These are phyloP conservation scores for Porites rus DNA, from an alignment of 92 coral and sea anemone genomes.

Conservation along the genomic window DNA sequence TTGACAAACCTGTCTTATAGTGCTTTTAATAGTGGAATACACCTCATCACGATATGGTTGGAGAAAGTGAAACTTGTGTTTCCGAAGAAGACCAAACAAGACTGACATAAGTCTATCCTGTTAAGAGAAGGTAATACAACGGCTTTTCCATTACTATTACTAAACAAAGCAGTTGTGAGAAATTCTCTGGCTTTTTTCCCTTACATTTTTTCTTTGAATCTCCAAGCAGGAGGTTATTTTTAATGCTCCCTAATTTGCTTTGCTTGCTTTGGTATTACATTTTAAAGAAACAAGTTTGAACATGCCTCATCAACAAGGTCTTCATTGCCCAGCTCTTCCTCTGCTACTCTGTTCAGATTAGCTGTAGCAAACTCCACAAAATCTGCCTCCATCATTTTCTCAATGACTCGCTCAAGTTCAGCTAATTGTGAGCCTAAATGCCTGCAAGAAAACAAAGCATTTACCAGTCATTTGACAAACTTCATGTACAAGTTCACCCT, in stretches of 20 bases:
- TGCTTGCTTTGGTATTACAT: no score
- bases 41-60: conserved; percentile 96
- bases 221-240: no score
- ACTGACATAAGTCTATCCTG: conserved; percentile 97
- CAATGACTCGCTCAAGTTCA: conserved; percentile 96
- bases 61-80: conserved; percentile 95
- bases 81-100: conserved; percentile 96
- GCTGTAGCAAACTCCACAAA: conserved; percentile 95
- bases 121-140: background rate
- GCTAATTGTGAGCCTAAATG: conserved; percentile 99
- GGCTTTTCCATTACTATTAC: background rate
- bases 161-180: background rate
- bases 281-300: background rate
- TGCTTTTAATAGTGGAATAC: conserved; percentile 83
- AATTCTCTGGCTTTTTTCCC: background rate
- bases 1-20: conserved; percentile 83
- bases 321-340: conserved; percentile 75
- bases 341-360: conserved; percentile 77
- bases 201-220: no score
- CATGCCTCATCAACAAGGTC: conserved; percentile 93
- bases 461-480: no score
- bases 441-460: conserved; percentile 34
- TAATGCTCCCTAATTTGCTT: no score
- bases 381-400: conserved; percentile 99
- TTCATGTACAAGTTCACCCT: background rate